Conservation (phyloP, 2,113 vertebrate genomes). For the Cromileptes altivelis region DNA sequence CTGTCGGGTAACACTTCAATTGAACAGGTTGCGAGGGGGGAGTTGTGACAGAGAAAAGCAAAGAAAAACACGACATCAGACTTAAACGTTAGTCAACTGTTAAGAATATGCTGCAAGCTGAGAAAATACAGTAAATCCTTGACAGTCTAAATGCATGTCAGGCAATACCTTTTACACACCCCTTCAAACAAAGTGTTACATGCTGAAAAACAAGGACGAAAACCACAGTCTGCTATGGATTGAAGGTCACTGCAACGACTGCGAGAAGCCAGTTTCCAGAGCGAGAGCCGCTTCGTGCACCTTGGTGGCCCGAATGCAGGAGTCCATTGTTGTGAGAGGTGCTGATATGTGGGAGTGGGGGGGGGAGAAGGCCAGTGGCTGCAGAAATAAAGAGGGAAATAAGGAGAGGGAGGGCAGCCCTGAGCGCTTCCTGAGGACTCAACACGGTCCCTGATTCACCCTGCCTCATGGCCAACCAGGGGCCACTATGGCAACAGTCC, state of each 20-base stretch:
- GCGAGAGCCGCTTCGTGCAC: background rate
- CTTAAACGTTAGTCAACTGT: conserved; percentile 40
- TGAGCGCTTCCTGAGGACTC: conserved; percentile 61
- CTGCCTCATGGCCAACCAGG: conserved; percentile 14
- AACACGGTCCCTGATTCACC: conserved; percentile 44
- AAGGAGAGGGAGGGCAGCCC: conserved; percentile 15
- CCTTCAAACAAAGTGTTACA: conserved; percentile 56
- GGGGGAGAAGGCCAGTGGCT: conserved; percentile 18
- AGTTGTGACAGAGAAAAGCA: conserved; percentile 6
- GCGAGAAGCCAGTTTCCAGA: conserved; percentile 13
- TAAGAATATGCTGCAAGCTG: conserved; percentile 43
- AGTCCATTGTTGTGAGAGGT: conserved; percentile 34
- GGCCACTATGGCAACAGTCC: conserved; percentile 69
- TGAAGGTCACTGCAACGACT: background rate
- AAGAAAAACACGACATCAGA: conserved; percentile 33
- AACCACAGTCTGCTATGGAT: conserved; percentile 22
- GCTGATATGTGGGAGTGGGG: conserved; percentile 49
- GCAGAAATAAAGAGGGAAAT: conserved; percentile 10
- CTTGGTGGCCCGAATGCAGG: background rate
- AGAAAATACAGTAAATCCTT: conserved; percentile 27
- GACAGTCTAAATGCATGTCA: conserved; percentile 39
- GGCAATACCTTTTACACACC: conserved; percentile 37
- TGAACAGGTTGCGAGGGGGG: conserved; percentile 21
- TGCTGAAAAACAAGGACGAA: conserved; percentile 31
- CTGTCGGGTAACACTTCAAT: conserved; percentile 62